Base-by-base conservation (phyloP, 2,797 vertebrate species). In the Acanthurus lineatus region DNA sequence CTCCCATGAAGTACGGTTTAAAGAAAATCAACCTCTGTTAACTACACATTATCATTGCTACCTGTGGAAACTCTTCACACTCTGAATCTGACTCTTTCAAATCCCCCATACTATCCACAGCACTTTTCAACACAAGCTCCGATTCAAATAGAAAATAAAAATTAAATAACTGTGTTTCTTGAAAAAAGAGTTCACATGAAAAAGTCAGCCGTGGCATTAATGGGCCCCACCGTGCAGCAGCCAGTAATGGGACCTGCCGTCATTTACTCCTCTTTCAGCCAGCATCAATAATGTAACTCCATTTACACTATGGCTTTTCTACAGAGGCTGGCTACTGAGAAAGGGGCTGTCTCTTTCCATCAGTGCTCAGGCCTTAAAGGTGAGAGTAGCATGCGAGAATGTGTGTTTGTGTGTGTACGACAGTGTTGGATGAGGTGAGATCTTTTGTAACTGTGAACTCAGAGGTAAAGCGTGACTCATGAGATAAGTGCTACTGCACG, bases 281-380 rank as follows among this genome's bases (percentile, higher is more conserved):
- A 1, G 73, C 89, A 90, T 93, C 81, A 90, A 90, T 91, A 91
- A 93, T 88, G 83, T 63, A 91, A 80, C 85, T 78, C 82, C 88
- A 92, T 90, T 91, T 90, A 89, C 86, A 87, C 79, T 73, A 62
- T 35, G 54, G 71, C 81, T 76, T 77, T 65, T 66, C 64, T 74
- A 85, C 84, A 87, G 65, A 82, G 78, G 64, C 54, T 20, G 58
- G 60, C 83, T 62, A 38, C 83, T 65, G 76, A 81, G 72, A 68
- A 35, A 20, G 53, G 75, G 73, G 61, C 70, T 86, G 82, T 86
- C 69, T 87, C 74, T 73, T 67, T 88, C 82, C 77, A 77, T 86
- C 78, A 77, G 74, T 4, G 66, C 69, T 81, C 35, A 6, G 69
- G 62, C 44, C 80, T 51, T 60, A 83, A 84, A 85, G 67, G 86